Base-by-base conservation (phyloP, 2,113 vertebrate genomes). In the Dendrocopos noguchii region DNA sequence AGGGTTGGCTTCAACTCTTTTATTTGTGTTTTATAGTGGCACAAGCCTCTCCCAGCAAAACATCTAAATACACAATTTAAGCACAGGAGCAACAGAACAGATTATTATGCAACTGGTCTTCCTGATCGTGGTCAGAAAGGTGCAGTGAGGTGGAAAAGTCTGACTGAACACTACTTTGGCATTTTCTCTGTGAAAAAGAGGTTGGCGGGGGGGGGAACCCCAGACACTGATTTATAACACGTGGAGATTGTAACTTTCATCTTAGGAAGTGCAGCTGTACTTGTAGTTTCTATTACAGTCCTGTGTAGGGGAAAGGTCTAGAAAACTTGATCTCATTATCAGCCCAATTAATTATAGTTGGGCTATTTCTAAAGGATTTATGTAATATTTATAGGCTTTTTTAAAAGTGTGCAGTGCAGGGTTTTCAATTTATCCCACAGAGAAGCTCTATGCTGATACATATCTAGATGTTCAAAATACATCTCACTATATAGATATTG, bases 251-350 rank as follows among this genome's bases (percentile, higher is more conserved):
- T 27, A 79, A 71, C 11, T 80, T 91, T 88, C 14, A 12, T 84
- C 25, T 52, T 56, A 34, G 34, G 46, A 89, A 71, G 33, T 46
- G 29, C 11, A 59, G 11, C 29, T 46, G 15, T 79, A 65, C 33
- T 87, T 79, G 13, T 36, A 87, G 15, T 66, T 87, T 88, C 59
- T 73, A 6, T 84, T 77, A 74, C 13, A 87, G 16, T 22, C 59
- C 46, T 42, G 25, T 22, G 31, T 42, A 77, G 10, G 10, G 17
- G 59, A 86, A 95, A 88, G 12, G 25, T 79, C 29, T 88, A 59
- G 64, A 84, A 93, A 84, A 86, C 27, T 75, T 88, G 28, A 75
- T 84, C 34, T 91, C 46, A 47, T 84, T 93, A 95, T 76, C 67
- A 84, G 31, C 14, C 7, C 28, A 64, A 71, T 77, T 95, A 84